Evolutionary conservation across 35 echinoderm and acorn worm genomes (phyloP).

Genomic region (Lytechinus pictus): DNA sequence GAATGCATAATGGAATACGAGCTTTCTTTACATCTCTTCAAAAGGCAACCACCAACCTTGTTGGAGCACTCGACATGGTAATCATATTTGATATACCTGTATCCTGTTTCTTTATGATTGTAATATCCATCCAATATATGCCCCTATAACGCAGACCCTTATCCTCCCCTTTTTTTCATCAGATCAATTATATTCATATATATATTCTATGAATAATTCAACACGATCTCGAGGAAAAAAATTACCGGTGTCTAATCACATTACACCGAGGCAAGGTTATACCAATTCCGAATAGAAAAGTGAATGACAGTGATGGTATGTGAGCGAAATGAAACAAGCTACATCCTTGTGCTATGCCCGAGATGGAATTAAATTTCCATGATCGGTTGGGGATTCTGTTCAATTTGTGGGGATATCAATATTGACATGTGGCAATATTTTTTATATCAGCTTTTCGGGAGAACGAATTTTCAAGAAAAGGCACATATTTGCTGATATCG

Average conservation of each 20-base stretch:
- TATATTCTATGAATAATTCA: background rate
- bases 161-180: background rate
- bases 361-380: background rate
- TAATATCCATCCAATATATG: background rate
- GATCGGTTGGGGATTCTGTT: background rate
- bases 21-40: no score
- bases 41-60: no score
- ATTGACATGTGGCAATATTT: background rate
- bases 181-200: background rate
- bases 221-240: background rate
- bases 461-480: background rate
- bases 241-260: slow-evolving; percentile 1
- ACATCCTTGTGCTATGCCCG: slow-evolving; percentile 7
- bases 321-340: background rate
- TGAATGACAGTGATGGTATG: background rate
- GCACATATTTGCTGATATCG: background rate
- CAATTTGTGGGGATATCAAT: slow-evolving; percentile 4
- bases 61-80: background rate
- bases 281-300: background rate
- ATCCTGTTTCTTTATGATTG: background rate
- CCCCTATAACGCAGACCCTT: background rate
- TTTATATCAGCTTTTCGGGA: background rate
- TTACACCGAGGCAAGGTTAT: background rate
- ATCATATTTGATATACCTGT: background rate
- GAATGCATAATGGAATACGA: no score